Conservation (phyloP, 2,797 vertebrate genomes). For the Gymnodraco acuticeps region DNA sequence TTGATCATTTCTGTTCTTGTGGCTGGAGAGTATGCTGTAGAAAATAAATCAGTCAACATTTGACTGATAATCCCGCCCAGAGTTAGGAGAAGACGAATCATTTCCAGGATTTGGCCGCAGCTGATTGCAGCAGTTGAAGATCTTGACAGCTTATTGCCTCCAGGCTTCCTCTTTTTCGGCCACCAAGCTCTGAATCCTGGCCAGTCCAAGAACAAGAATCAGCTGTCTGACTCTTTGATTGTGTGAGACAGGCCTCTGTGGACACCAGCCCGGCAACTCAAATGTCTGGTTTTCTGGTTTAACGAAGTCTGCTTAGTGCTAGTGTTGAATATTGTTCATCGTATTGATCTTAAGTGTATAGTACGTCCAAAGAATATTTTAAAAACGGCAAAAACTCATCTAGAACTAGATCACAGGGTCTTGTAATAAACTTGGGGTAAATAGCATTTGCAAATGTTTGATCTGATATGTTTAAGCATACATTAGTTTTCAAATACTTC, state of each 20-base stretch:
- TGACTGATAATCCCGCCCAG: slow-evolving; percentile 63
- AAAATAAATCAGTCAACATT: slow-evolving; percentile 59
- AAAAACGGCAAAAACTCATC: slow-evolving; percentile 36
- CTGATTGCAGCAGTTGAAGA: slow-evolving; percentile 75
- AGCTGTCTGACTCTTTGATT: slow-evolving; percentile 68
- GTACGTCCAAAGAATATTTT: slow-evolving; percentile 21
- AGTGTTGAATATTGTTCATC: slow-evolving; percentile 36
- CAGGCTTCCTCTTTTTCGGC: slow-evolving; percentile 74
- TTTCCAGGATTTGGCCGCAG: slow-evolving; percentile 79
- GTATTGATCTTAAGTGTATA: slow-evolving; percentile 31
- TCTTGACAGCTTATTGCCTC: slow-evolving; percentile 81
- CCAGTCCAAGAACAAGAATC: slow-evolving; percentile 68
- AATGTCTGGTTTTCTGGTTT: slow-evolving; percentile 64
- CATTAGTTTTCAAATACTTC: slow-evolving; percentile 48
- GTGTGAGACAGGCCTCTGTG: slow-evolving; percentile 68
- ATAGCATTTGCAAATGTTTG: slow-evolving; percentile 45
- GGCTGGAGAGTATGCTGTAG: slow-evolving; percentile 59
- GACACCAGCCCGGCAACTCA: slow-evolving; percentile 50
- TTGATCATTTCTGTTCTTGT: slow-evolving; percentile 69
- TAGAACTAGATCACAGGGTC: slow-evolving; percentile 27
- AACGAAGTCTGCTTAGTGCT: slow-evolving; percentile 53
- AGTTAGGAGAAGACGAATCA: slow-evolving; percentile 70
- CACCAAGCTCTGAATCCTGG: slow-evolving; percentile 69
- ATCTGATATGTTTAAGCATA: slow-evolving; percentile 60
- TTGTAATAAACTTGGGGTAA: slow-evolving; percentile 27